These are phyloP conservation scores for Toxotes jaculatrix DNA, from an alignment of 2,113 vertebrate species.

Conservation along the genomic window DNA sequence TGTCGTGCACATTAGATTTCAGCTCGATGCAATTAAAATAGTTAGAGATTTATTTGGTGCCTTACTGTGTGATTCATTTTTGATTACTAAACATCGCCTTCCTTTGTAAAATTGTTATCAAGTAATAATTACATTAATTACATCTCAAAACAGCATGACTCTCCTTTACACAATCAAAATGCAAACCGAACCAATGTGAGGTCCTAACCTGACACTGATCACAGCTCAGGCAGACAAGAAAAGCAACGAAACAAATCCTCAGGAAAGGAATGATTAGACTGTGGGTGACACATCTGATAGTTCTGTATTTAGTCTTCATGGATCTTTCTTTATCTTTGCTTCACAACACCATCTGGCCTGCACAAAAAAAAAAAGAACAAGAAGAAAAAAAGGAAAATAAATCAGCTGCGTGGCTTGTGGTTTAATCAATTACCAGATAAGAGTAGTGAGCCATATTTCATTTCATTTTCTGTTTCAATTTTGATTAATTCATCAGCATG, in stretches of 20 bases:
- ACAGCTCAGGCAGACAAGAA: constrained; percentile 17
- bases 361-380: not conserved
- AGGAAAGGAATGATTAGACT: constrained; percentile 28
- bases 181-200: not conserved
- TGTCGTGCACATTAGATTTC: not conserved
- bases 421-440: constrained; percentile 53
- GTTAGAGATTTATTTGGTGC: not conserved
- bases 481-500: constrained; percentile 22
- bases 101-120: not conserved
- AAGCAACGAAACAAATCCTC: constrained; percentile 5
- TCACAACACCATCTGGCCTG: constrained; percentile 45
- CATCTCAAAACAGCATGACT: not conserved
- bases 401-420: constrained; percentile 5
- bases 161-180: constrained; percentile 16
- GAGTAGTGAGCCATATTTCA: constrained; percentile 23
- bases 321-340: constrained; percentile 41
- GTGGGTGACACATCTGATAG: constrained; percentile 44
- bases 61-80: not conserved
- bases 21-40: not conserved
- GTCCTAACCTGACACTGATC: constrained; percentile 7
- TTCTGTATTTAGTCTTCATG: constrained; percentile 44
- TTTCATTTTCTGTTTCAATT: constrained; percentile 27
- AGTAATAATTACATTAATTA: not conserved
- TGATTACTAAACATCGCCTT: not conserved
- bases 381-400: not conserved